phyloP scores from a whole-genome alignment of 1,140 invertebrate genomes.

The Drosophila ananassae region DNA sequence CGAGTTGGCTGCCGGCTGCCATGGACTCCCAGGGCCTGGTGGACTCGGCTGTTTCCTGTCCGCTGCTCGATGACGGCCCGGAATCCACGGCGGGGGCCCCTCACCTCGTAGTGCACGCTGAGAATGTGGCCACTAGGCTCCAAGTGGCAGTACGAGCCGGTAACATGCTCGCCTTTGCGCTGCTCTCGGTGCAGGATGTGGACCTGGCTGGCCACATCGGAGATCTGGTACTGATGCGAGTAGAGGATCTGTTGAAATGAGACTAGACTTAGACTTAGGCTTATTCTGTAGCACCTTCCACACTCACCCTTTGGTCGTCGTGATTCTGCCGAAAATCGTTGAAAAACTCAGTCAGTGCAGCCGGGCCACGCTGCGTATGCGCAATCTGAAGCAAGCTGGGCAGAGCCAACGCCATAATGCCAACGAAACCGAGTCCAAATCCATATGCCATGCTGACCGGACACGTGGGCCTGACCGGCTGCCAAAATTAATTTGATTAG shows the following conservation, averaged over 20 bases:
- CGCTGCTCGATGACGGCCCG: constrained; percentile 83
- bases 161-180: constrained; percentile 81
- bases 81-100: constrained; percentile 84
- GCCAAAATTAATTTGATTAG: constrained; percentile 80
- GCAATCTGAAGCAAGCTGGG: constrained; percentile 51
- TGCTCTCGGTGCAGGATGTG: constrained; percentile 85
- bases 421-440: constrained; percentile 16
- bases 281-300: background rate
- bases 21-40: constrained; percentile 43
- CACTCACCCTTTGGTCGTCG: constrained; percentile 53
- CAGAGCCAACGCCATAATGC: constrained; percentile 4
- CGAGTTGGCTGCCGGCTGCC: constrained; percentile 37
- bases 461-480: constrained; percentile 58
- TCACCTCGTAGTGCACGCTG: constrained; percentile 85
- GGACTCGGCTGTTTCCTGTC: constrained; percentile 68
- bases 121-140: constrained; percentile 85
- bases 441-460: constrained; percentile 41
- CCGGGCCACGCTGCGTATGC: constrained; percentile 58
- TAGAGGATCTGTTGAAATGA: constrained; percentile 76
- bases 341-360: constrained; percentile 54
- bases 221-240: constrained; percentile 84
- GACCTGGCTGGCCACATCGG: constrained; percentile 78
- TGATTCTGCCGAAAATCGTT: constrained; percentile 64
- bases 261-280: too few relatives aligned
- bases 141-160: constrained; percentile 84